Evolutionary conservation across 2,888 invertebrate species (phyloP), one percentile per base, ranked within the genome.

Genomic region (Sinopyrophorus schimmeli): DNA sequence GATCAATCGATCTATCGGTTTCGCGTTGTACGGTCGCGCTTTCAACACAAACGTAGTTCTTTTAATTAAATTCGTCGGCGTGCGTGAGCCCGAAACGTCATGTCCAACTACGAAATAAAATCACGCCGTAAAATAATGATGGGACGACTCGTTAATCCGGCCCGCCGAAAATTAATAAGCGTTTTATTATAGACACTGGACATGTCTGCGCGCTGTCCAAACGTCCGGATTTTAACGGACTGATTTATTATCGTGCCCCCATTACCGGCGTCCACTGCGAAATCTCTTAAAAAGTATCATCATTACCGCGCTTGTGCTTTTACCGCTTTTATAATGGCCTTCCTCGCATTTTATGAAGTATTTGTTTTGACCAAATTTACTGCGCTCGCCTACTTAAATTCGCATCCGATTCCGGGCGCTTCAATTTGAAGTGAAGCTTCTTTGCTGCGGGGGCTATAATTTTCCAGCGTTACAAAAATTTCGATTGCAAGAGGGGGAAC

Each of bases 61-160:
- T 42, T 42, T 42, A 42, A 42, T 42, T 42, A 42, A 42, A 34
- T 42, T 42, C 18, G 34, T 34, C 34, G 34, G 26, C 21, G 40
- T 12, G 23, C 31, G 40, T 21, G 40, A 30, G 21, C 21, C 16
- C 10, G 23, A 21, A 32, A 32, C 21, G 17, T 11, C 21, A 17
- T 16, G 17, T n/a, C n/a, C 16, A 15, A 31, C 32, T 24, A 32
- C 41, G 21, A 30, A 28, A 21, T 21, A 14, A 30, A 30, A 30
- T 28, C 21, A 21, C 17, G 4, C 9, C 26, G 16, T 41, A 18
- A 31, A 41, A 41, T 41, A 41, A 31, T 41, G 23, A 41, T 30
- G 31, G 31, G 31, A 41, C 32, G 32, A 32, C 34, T 17, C 30
- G 40, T 23, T 40, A 40, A 40, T 30, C 30, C 26, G 20, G 5